Evolutionary conservation across 2,113 vertebrate species (phyloP).

Genomic region (Thymallus thymallus): DNA sequence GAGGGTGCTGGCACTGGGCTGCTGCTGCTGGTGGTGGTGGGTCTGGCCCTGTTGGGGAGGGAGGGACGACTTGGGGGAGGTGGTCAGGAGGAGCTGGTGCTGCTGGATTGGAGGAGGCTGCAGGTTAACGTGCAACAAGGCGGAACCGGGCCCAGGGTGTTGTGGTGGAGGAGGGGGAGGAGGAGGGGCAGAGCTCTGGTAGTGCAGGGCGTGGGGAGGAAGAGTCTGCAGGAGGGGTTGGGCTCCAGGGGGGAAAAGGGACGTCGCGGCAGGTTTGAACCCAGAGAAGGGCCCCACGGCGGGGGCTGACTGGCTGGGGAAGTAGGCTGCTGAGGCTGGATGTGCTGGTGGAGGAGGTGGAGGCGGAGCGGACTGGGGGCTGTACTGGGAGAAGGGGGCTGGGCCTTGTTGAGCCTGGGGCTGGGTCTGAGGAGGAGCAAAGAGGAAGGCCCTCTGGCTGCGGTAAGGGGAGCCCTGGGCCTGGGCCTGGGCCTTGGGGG

Average conservation of each 20-base stretch:
- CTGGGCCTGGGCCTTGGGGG: slow-evolving; percentile 65
- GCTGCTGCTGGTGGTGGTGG: slow-evolving; percentile 77
- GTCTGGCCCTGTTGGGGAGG: slow-evolving; percentile 80
- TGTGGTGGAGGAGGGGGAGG: slow-evolving; percentile 67
- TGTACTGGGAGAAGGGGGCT: slow-evolving; percentile 61
- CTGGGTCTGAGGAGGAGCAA: slow-evolving; percentile 58
- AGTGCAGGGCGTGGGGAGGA: slow-evolving; percentile 71
- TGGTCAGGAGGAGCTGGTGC: slow-evolving; percentile 73
- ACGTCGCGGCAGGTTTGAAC: slow-evolving; percentile 57
- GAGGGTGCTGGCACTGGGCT: slow-evolving; percentile 51
- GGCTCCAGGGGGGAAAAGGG: slow-evolving; percentile 62
- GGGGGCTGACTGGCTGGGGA: slow-evolving; percentile 56
- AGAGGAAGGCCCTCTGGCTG: slow-evolving; percentile 71
- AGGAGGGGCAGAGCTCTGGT: slow-evolving; percentile 60
- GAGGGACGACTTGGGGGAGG: slow-evolving; percentile 61
- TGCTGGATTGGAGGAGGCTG: slow-evolving; percentile 71
- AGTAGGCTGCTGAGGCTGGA: slow-evolving; percentile 53
- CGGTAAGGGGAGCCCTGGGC: slow-evolving; percentile 73
- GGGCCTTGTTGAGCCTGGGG: slow-evolving; percentile 51
- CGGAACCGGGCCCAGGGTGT: slow-evolving; percentile 52
- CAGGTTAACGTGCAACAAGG: slow-evolving; percentile 75
- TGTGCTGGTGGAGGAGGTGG: slow-evolving; percentile 69
- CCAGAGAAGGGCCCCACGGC: slow-evolving; percentile 54
- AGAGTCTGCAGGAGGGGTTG: slow-evolving; percentile 71
- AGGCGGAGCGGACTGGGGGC: slow-evolving; percentile 63